Evolutionary conservation across 2,113 vertebrate species (phyloP).

Genomic region (Capreolus pygargus): DNA sequence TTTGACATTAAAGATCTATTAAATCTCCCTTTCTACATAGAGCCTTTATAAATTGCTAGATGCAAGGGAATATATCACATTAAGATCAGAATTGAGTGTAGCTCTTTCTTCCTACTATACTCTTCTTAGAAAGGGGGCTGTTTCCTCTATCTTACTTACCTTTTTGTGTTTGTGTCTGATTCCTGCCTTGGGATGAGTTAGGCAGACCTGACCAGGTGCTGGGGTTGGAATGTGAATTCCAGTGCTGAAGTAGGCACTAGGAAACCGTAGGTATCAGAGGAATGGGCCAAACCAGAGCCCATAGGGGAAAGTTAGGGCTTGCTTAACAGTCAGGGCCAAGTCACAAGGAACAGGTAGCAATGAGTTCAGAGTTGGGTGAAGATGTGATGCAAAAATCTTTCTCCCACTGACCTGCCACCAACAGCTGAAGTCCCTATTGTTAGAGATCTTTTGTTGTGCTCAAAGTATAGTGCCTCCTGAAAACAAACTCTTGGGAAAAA

Average conservation of each 20-base stretch:
- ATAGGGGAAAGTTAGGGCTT: not conserved
- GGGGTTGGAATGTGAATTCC: not conserved
- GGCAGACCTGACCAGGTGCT: not conserved
- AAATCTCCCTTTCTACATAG: not conserved
- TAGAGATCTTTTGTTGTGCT: not conserved
- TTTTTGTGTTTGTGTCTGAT: not conserved
- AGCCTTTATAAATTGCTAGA: not conserved
- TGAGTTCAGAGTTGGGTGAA: conserved; percentile 9
- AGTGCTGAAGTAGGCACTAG: not conserved
- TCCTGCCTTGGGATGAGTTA: not conserved
- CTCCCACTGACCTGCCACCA: not conserved
- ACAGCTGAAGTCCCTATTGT: not conserved
- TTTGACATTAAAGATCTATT: not conserved
- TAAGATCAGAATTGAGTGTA: not conserved
- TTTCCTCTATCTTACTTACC: not conserved
- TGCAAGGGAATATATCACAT: not conserved
- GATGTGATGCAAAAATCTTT: not conserved
- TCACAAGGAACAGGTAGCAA: not conserved
- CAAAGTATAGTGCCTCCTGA: not conserved
- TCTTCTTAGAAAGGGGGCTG: not conserved
- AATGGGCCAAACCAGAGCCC: not conserved
- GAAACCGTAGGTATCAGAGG: not conserved
- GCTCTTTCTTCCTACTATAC: not conserved
- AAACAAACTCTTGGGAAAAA: not conserved
- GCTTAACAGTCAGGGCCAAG: not conserved